Conservation (phyloP, 1,140 invertebrate genomes). For the Anastatus disparis region DNA sequence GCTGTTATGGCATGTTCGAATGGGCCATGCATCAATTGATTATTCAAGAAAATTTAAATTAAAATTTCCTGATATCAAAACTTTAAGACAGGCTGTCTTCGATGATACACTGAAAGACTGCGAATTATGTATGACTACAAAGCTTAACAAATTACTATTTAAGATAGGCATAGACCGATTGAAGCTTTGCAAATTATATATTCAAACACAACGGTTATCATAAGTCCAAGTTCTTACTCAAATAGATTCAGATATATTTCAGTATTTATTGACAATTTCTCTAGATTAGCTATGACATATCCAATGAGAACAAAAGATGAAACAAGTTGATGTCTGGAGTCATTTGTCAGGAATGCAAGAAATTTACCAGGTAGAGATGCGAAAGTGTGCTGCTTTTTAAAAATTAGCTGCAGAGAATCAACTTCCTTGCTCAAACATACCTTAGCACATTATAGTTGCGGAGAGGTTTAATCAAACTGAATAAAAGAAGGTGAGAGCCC, state of each 20-base stretch:
- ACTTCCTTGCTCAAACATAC: too few relatives aligned
- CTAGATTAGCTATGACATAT: slow-evolving; percentile 37
- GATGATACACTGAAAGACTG: too few relatives aligned
- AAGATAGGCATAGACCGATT: slow-evolving; percentile 27
- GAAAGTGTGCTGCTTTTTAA: slow-evolving; percentile 57
- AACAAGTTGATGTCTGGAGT: slow-evolving; percentile 24
- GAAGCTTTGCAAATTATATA: slow-evolving; percentile 39
- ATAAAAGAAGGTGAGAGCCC: slow-evolving; percentile 46
- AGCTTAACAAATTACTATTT: slow-evolving; percentile 43
- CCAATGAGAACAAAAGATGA: slow-evolving; percentile 22
- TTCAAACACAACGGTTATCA: slow-evolving; percentile 31
- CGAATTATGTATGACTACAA: slow-evolving; percentile 42
- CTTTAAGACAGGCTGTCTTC: too few relatives aligned
- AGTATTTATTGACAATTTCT: slow-evolving; percentile 38
- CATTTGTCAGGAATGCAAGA: slow-evolving; percentile 33
- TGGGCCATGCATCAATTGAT: too few relatives aligned
- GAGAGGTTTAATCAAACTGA: slow-evolving; percentile 57
- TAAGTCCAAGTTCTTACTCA: slow-evolving; percentile 29
- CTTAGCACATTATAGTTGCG: too few relatives aligned
- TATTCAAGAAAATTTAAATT: too few relatives aligned
- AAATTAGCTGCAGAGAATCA: too few relatives aligned
- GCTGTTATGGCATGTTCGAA: too few relatives aligned
- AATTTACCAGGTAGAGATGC: slow-evolving; percentile 35
- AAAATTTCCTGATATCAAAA: too few relatives aligned
- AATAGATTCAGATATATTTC: not conserved